Percentiles rank a stretch among this genome's conserved stretches.
Conservation (phyloP, 2,888 invertebrate species). For the Drosophila infuscata region DNA sequence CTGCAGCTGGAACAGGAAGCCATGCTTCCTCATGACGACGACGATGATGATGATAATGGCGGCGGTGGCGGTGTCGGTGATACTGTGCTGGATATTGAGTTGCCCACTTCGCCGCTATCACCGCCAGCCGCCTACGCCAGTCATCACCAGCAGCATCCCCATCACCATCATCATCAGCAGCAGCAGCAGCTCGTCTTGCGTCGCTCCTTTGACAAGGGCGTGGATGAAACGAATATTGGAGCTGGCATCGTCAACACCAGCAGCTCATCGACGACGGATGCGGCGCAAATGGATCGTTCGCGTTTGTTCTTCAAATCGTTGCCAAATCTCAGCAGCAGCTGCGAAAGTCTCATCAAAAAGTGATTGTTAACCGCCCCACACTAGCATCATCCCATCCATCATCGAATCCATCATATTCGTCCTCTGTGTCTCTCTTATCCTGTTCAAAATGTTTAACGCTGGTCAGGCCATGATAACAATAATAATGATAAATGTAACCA, state of each 20-base stretch:
- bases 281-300: conserved; percentile 69
- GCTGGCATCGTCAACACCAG: conserved; percentile 12
- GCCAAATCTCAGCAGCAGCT: conserved; percentile 90
- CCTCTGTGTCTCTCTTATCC: conserved; percentile 28
- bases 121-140: conserved; percentile 72
- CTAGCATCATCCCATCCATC: neutral
- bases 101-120: conserved; percentile 79
- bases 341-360: conserved; percentile 87
- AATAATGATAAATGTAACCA: conserved; percentile 11
- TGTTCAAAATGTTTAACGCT: conserved; percentile 49
- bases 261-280: conserved; percentile 41
- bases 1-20: conserved; percentile 72
- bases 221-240: conserved; percentile 50
- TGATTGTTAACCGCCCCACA: conserved; percentile 37
- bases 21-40: conserved; percentile 50
- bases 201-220: conserved; percentile 81
- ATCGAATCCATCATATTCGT: neutral
- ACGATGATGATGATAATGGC: conserved; percentile 46
- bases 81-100: conserved; percentile 78
- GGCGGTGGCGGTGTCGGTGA: conserved; percentile 58
- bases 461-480: conserved; percentile 16
- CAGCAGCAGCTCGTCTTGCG: conserved; percentile 64
- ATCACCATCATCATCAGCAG: conserved; percentile 22
- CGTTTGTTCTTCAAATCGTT: conserved; percentile 87
- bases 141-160: conserved; percentile 35